Conservation (phyloP, 2,888 invertebrate species). For the Gibbula magus region DNA sequence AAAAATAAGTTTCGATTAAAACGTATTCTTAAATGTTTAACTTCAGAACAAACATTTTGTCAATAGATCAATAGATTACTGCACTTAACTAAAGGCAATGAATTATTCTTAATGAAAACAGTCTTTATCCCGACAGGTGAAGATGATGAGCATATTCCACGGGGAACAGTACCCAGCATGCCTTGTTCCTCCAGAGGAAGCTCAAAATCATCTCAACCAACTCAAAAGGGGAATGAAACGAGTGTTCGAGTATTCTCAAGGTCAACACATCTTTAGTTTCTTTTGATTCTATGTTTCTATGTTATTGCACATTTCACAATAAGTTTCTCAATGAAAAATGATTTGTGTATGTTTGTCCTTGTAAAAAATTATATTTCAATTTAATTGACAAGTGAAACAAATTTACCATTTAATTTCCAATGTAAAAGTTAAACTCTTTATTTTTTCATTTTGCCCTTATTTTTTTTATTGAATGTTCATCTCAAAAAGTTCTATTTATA, state of each 20-base stretch:
- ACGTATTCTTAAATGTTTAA: too few relatives aligned
- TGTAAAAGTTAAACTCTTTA: not conserved
- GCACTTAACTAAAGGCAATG: not conserved
- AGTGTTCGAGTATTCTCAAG: constrained; percentile 63
- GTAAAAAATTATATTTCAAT: not conserved
- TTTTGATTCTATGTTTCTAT: not conserved
- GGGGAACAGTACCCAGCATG: constrained; percentile 58
- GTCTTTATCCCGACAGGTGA: constrained; percentile 48
- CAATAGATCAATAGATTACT: too few relatives aligned
- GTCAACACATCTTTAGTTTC: constrained; percentile 38
- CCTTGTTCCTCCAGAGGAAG: constrained; percentile 58
- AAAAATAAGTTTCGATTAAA: too few relatives aligned
- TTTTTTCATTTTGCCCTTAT: too few relatives aligned
- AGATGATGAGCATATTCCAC: constrained; percentile 59
- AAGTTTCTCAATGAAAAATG: not conserved
- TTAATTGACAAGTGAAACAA: not conserved
- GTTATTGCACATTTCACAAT: not conserved
- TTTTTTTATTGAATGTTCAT: too few relatives aligned
- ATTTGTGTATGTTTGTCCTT: not conserved
- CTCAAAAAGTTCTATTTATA: too few relatives aligned
- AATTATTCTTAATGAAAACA: not conserved
- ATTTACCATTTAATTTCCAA: not conserved
- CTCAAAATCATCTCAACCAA: constrained; percentile 49
- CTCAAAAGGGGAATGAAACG: constrained; percentile 63
- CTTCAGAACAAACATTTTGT: too few relatives aligned